These are phyloP conservation scores for Varecia variegata DNA, from an alignment of 2,797 vertebrate species.

Conservation along the genomic window DNA sequence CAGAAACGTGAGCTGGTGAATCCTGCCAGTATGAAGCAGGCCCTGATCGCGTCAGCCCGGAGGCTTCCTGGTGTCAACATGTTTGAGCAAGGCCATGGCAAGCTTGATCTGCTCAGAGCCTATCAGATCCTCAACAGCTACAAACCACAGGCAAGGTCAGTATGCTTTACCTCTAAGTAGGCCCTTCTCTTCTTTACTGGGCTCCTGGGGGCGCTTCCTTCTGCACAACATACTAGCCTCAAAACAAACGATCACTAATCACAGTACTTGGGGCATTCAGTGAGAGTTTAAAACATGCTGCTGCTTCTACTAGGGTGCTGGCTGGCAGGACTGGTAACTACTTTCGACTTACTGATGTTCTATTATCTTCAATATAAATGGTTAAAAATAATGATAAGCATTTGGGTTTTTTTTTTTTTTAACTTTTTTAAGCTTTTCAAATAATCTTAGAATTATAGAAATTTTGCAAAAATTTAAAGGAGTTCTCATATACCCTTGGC, in stretches of 20 bases:
- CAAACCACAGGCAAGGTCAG: conserved; percentile 97
- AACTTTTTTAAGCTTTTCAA: not conserved
- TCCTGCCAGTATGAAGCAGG: conserved; percentile 99
- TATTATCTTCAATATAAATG: not conserved
- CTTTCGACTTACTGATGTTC: not conserved
- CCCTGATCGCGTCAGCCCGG: conserved; percentile 96
- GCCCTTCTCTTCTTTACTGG: accelerated
- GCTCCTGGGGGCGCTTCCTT: not conserved
- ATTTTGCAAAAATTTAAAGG: not conserved
- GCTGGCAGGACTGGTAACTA: not conserved
- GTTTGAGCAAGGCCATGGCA: conserved; percentile 99
- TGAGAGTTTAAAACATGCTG: too few species aligned
- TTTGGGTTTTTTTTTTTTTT: not conserved
- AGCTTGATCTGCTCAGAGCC: conserved; percentile 95
- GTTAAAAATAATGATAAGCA: not conserved
- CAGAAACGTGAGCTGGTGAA: conserved; percentile 96
- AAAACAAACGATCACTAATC: accelerated
- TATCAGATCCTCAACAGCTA: conserved; percentile 99
- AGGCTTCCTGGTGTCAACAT: conserved; percentile 98
- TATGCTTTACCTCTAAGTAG: conserved; percentile 9
- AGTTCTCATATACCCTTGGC: not conserved
- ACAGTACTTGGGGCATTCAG: accelerated
- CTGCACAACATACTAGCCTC: not conserved
- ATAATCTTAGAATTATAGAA: not conserved
- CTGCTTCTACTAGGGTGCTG: not conserved